Evolutionary conservation across 2,888 invertebrate genomes (phyloP), one percentile per base, ranked within the genome.

Genomic region (Lepidocyrtoides sp.): DNA sequence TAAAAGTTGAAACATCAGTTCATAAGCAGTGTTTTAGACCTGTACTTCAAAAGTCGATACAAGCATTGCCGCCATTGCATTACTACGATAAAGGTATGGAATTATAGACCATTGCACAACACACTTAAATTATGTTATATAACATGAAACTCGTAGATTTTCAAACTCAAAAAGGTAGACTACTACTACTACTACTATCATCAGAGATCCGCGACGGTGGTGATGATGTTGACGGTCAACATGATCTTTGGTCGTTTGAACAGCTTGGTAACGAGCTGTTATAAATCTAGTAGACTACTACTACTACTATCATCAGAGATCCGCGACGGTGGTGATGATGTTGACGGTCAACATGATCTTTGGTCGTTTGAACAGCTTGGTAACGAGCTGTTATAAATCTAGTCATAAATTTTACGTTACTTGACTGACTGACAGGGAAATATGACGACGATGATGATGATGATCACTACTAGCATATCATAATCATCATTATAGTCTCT

Each of bases 331-430:
- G n/a, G n/a, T n/a, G n/a, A n/a, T n/a, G n/a, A n/a, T n/a, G 82
- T 57, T 72, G 81, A 89, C 82, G 69, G 82, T 44, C 81, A 82
- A 89, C 88, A 88, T 88, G 81, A 81, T 88, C 81, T 81, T 69
- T 81, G 81, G 41, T 82, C 81, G 60, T 72, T 69, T 83, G 75
- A 83, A 77, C 83, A 83, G 48, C 63, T 63, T 83, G 32, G 83
- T 89, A 83, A 89, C 89, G 89, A 89, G 89, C 89, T 89, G 83
- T 89, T 89, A 77, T 84, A 84, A 89, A 84, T 84, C 89, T 75
- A 84, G 89, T 84, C 83, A 63, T 89, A 89, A 89, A 89, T 89
- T 83, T 69, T 36, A 81, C 77, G 44, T 57, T 32, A 89, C 41
- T 81, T 48, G 48, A 79, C 86, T 88, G 89, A 82, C 89, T 87